Evolutionary conservation across 64 coral and sea anemone species (phyloP).

Genomic region (Orbicella faveolata): DNA sequence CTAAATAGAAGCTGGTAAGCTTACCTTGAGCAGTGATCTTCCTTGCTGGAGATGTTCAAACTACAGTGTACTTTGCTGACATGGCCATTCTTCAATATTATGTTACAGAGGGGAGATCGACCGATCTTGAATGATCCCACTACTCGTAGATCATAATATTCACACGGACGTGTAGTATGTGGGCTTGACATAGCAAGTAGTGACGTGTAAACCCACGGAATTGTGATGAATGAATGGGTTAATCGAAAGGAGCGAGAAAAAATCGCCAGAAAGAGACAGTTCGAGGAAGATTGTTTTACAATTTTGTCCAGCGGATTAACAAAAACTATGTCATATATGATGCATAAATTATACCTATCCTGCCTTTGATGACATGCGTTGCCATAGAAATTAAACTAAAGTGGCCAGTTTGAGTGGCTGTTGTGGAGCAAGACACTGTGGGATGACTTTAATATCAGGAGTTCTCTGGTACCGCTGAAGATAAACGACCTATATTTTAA

Average conservation of each 20-base stretch:
- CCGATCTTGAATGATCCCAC: conserved; percentile 6
- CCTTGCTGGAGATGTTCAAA: not conserved
- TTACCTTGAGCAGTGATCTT: not conserved
- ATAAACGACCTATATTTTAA: not conserved
- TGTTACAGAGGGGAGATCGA: conserved; percentile 24
- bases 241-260: no score
- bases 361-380: conserved; percentile 14
- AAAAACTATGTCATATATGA: not conserved
- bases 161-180: no score
- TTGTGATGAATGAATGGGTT: no score
- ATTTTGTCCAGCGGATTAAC: conserved; percentile 5
- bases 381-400: conserved; percentile 11
- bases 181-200: not conserved
- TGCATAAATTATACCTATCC: not conserved
- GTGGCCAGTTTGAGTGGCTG: not conserved
- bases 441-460: not conserved
- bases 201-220: no score
- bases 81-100: not conserved
- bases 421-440: not conserved
- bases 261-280: no score
- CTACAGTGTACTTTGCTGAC: conserved; percentile 19
- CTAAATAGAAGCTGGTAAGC: no score
- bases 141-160: conserved; percentile 1
- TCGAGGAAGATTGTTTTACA: not conserved
- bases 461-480: not conserved